These are phyloP conservation scores for Anoura caudifer DNA, from an alignment of 2,113 vertebrate genomes.

Conservation along the genomic window DNA sequence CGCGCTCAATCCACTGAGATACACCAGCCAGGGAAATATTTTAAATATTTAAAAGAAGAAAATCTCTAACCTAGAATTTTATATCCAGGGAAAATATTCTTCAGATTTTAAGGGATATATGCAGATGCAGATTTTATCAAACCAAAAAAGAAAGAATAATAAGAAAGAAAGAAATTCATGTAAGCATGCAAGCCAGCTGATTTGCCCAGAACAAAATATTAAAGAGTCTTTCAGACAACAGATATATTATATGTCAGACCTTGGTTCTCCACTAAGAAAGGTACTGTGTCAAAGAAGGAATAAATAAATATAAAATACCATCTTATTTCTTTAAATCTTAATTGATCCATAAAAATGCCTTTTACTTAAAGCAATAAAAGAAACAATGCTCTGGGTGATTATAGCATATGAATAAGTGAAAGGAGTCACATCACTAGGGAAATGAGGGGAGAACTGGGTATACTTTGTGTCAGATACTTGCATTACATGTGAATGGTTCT, in stretches of 20 bases:
- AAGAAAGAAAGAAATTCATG: neutral
- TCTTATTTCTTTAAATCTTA: no score
- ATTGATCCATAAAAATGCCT: no score
- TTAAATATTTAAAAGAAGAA: neutral
- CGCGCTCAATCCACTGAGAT: no score
- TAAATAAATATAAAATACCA: no score
- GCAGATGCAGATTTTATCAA: neutral
- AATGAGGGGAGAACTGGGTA: neutral
- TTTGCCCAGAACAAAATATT: neutral
- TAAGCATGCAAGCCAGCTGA: neutral
- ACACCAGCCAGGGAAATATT: no score
- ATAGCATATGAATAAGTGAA: neutral
- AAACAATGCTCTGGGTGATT: neutral
- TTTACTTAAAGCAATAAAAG: neutral
- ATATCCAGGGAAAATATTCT: neutral
- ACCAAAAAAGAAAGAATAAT: neutral
- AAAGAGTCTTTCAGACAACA: neutral
- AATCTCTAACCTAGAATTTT: neutral
- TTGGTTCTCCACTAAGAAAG: neutral
- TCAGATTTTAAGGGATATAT: neutral
- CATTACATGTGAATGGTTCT: neutral
- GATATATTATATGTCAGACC: neutral
- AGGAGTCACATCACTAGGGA: neutral
- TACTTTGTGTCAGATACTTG: neutral
- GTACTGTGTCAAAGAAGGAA: neutral